Base-by-base conservation (phyloP, 1,140 invertebrate species). In the Drosophila albomicans region DNA sequence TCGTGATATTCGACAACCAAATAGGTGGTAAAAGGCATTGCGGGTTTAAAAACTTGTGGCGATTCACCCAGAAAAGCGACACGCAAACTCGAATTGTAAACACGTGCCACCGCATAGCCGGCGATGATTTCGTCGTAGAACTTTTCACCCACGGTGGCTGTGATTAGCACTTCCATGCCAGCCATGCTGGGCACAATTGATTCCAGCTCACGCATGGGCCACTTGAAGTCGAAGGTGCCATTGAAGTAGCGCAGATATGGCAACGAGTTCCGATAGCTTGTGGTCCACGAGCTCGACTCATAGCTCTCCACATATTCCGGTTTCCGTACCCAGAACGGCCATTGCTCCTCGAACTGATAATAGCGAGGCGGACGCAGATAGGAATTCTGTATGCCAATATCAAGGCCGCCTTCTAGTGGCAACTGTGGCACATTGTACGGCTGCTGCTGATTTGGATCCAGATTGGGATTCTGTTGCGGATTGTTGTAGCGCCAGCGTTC, bases 41-140 rank as follows among this genome's bases (percentile, higher is more conserved):
- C 94, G 0, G 98, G 98, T 92, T 99, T 99, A 93, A 99, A 99
- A 8, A 99, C 96, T 93, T 99, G 97, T 3, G 98, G 96, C 0
- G 95, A 95, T 25, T 97, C 97, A 1, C 98, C 98, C 0, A 99
- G 93, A 92, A 99, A 98, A 41, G 95, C 93, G 0, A 99, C 94
- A 64, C 95, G 94, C 7, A 98, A 93, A 3, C 96, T 96, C 0
- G 97, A 97, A 92, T 97, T 98, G 90, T 96, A 98, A 30, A 99
- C 96, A 61, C 97, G 94, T 0, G 98, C 96, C 25, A 96, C 96
- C 0, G 98, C 96, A 93, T 96, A 98, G 0, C 98, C 98, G 79
- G 97, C 95, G 8, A 97, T 95, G 11, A 97, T 94, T 93, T 98
- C 96, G 89, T 98, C 96, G 61, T 98, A 94, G 92, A 97, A 98